Conservation (phyloP, 1,140 invertebrate species). For the Saccostrea cuccullata region DNA sequence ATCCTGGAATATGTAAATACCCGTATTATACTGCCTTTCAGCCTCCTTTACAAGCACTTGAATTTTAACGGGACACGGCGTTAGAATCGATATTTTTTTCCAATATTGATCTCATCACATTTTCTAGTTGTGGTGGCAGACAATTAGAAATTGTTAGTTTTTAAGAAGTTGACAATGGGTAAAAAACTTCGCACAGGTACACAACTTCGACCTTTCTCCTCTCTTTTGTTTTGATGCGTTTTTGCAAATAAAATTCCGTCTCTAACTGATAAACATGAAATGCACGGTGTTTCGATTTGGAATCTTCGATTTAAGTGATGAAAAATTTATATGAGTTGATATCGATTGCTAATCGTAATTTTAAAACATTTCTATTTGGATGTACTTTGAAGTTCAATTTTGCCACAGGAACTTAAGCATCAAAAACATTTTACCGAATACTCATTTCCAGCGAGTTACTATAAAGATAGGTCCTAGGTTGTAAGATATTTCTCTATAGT, state of each 20-base stretch:
- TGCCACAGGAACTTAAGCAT: too few relatives aligned
- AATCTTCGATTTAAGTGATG: not conserved
- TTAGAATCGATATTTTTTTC: constrained; percentile 9
- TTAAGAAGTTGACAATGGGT: not conserved
- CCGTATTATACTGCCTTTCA: not conserved
- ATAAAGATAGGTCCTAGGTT: too few relatives aligned
- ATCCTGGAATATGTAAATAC: constrained; percentile 25
- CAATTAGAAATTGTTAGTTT: constrained; percentile 22
- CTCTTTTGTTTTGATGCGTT: not conserved
- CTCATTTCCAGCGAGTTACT: too few relatives aligned
- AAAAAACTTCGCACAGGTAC: not conserved
- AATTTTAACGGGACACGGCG: constrained; percentile 18
- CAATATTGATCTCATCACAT: not conserved
- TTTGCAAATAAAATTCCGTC: not conserved
- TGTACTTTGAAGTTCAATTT: not conserved
- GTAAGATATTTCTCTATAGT: too few relatives aligned
- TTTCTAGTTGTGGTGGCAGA: not conserved
- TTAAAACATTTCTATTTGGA: not conserved
- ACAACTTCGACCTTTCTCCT: not conserved
- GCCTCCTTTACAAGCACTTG: constrained; percentile 8
- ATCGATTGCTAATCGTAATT: not conserved
- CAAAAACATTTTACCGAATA: too few relatives aligned
- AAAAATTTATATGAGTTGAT: constrained; percentile 10
- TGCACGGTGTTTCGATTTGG: not conserved
- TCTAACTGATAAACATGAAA: not conserved